A percentile compares a stretch with the other conserved stretches of the same genome.
phyloP scores from a whole-genome alignment of 1,140 invertebrate species.

The Drosophila pruinosa region DNA sequence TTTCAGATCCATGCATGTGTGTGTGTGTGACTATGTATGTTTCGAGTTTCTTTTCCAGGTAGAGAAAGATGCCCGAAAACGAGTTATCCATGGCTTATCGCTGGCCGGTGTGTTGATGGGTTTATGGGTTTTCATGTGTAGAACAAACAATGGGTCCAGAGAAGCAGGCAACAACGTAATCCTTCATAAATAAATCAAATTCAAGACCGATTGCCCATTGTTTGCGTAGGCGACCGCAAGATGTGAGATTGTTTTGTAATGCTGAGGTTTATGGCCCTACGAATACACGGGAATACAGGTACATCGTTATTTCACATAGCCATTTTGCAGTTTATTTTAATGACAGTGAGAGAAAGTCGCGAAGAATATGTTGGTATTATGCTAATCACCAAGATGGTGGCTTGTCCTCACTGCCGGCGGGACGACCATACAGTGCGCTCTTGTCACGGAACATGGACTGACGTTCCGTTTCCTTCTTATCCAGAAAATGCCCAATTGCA shows the following conservation, averaged over 20 bases:
- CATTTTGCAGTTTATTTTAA: slow-evolving; percentile 67
- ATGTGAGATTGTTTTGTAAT: slow-evolving; percentile 14
- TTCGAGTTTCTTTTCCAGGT: slow-evolving; percentile 28
- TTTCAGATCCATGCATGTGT: background rate
- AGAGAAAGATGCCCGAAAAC: slow-evolving; percentile 40
- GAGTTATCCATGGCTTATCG: slow-evolving; percentile 66
- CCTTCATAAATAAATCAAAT: slow-evolving; percentile 72
- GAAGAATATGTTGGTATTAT: slow-evolving; percentile 20
- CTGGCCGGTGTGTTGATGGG: slow-evolving; percentile 53
- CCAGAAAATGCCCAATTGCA: slow-evolving; percentile 86
- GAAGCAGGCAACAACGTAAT: slow-evolving; percentile 43
- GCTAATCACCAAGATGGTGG: slow-evolving; percentile 87
- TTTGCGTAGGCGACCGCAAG: slow-evolving; percentile 42
- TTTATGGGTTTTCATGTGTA: slow-evolving; percentile 61
- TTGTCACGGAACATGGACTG: slow-evolving; percentile 90
- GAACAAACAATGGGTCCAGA: slow-evolving; percentile 58
- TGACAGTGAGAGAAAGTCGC: slow-evolving; percentile 30
- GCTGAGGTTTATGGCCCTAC: background rate
- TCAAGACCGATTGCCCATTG: background rate
- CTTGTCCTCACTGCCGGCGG: slow-evolving; percentile 85
- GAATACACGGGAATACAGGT: background rate
- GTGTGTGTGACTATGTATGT: slow-evolving; percentile 1
- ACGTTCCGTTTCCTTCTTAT: slow-evolving; percentile 87
- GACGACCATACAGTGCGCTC: slow-evolving; percentile 88
- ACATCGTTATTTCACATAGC: slow-evolving; percentile 45